These are phyloP conservation scores for Bombylius discolor DNA, from an alignment of 2,888 invertebrate species.

Conservation along the genomic window DNA sequence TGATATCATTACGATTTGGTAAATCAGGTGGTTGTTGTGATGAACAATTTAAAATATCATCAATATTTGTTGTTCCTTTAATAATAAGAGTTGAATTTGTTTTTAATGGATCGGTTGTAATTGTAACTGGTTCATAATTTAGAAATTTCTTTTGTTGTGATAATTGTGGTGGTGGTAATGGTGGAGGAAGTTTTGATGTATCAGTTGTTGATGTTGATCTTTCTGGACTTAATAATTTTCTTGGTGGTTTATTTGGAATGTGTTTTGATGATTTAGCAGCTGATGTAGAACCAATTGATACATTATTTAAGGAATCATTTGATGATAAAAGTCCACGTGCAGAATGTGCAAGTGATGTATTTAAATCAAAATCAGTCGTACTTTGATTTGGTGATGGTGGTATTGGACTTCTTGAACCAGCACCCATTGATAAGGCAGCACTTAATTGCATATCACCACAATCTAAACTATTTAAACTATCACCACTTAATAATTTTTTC, in stretches of 20 bases:
- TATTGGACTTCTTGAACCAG: constrained; percentile 68
- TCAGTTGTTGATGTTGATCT: constrained; percentile 4
- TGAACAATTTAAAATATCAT: neutral
- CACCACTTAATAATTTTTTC: constrained; percentile 59
- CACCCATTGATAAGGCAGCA: constrained; percentile 62
- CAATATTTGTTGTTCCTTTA: constrained; percentile 14
- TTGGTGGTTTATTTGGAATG: constrained; percentile 34
- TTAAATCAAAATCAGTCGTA: constrained; percentile 27
- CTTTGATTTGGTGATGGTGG: constrained; percentile 46
- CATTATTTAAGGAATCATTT: constrained; percentile 30
- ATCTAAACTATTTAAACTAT: constrained; percentile 43
- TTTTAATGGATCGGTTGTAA: constrained; percentile 29
- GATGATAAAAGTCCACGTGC: constrained; percentile 32
- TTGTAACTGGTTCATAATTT: constrained; percentile 34
- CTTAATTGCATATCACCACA: constrained; percentile 59
- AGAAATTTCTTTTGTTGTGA: constrained; percentile 27
- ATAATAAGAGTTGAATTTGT: constrained; percentile 29
- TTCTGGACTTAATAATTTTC: constrained; percentile 24
- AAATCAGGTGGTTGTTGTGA: constrained; percentile 21
- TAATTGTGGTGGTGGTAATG: constrained; percentile 4
- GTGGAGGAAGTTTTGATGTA: neutral
- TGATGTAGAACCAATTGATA: constrained; percentile 9
- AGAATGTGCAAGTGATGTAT: constrained; percentile 22
- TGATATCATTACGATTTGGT: constrained; percentile 24
- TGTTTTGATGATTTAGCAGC: constrained; percentile 19